Evolutionary conservation across 2,797 vertebrate species (phyloP), one percentile per base, ranked within the genome.

Genomic region (Tenualosa ilisha): DNA sequence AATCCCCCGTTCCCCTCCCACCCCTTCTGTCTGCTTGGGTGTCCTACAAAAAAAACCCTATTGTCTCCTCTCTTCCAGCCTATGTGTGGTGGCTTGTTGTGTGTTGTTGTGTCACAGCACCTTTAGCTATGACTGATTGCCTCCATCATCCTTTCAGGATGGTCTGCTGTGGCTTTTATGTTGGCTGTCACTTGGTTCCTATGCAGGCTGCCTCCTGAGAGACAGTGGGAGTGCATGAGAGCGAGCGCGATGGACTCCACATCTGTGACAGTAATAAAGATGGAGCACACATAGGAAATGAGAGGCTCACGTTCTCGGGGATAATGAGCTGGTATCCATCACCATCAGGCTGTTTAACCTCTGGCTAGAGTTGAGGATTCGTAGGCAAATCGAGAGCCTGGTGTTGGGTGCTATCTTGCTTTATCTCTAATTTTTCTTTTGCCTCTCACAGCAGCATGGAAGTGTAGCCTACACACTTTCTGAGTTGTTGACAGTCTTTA

Each of bases 291-390:
- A 85, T 86, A 92, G 91, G 91, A 93, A 93, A 93, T 93, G 88
- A 92, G 91, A 91, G 89, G 88, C 84, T 86, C 75, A 90, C 91
- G 87, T 92, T 90, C 89, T 87, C 87, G 84, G 84, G 31, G 31
- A 88, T 93, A 93, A 93, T 92, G 91, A 93, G 90, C 92, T 91
- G 86, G 84, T 88, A 91, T 93, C 92, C 91, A 93, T 94, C 93
- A 94, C 89, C 31, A 87, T 59, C 86, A 84, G 91, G 88, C 89
- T 91, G 89, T 90, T 91, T 91, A 88, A 91, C 89, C 91, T 84
- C 65, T 63, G 85, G 85, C 86, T 59, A 87, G 81, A 89, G 84
- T 85, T 85, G 85, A 84, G 84, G n/a, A 75, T 43, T 40, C 68
- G 17, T 43, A 40, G 68, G 40, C 68, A 68, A 75, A 75, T 75